Percentiles rank a stretch among this genome's conserved stretches.
Evolutionary conservation across 2,113 vertebrate species (phyloP).

Genomic region (Silurus glanis): DNA sequence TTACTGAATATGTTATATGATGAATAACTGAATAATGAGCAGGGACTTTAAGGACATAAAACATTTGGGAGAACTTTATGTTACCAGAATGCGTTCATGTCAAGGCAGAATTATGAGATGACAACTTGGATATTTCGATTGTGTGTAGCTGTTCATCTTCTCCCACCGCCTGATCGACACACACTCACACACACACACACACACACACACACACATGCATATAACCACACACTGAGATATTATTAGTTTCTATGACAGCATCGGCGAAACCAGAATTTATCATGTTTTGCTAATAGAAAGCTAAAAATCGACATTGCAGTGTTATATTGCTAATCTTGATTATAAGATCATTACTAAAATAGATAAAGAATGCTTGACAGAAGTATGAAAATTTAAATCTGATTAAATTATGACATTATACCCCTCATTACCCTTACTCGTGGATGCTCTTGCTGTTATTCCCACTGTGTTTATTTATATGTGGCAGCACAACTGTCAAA

Average conservation of each 20-base stretch:
- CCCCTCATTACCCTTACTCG: background rate
- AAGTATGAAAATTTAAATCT: background rate
- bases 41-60: background rate
- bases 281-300: background rate
- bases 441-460: background rate
- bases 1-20: conserved; percentile 19
- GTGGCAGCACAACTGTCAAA: background rate
- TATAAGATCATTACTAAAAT: conserved; percentile 5
- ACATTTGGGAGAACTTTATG: conserved; percentile 5
- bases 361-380: background rate
- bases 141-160: background rate
- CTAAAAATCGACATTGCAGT: background rate
- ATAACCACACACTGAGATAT: background rate
- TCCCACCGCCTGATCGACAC: background rate
- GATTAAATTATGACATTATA: background rate
- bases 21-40: conserved; percentile 20
- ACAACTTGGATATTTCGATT: conserved; percentile 15
- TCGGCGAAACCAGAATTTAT: background rate
- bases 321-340: background rate
- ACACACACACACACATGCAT: background rate
- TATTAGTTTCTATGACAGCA: background rate
- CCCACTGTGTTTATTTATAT: background rate
- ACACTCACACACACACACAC: background rate
- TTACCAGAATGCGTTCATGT: background rate
- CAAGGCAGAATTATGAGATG: background rate